Evolutionary conservation across 1,140 invertebrate species (phyloP).

Genomic region (Popillia japonica): DNA sequence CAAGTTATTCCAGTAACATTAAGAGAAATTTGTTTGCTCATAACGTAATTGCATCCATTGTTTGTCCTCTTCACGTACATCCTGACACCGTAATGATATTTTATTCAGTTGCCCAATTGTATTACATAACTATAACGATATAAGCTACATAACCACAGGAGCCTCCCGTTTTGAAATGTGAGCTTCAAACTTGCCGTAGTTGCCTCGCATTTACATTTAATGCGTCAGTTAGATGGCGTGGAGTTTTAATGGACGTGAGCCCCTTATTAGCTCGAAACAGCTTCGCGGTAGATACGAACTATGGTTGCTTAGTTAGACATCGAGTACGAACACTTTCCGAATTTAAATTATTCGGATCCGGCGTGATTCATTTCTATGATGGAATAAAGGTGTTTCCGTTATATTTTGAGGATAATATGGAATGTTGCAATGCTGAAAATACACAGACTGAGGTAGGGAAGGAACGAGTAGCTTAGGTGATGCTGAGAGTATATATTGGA

Average conservation of each 20-base stretch:
- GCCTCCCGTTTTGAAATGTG: neutral
- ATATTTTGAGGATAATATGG: too few relatives aligned
- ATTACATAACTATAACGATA: neutral
- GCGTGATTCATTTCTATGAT: neutral
- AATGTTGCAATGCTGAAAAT: too few relatives aligned
- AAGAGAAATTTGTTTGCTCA: too few relatives aligned
- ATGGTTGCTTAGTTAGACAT: neutral
- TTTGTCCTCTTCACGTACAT: too few relatives aligned
- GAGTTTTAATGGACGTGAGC: neutral
- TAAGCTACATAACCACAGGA: neutral
- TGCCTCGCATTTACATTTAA: conserved; percentile 15
- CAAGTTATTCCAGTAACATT: too few relatives aligned
- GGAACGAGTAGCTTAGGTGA: too few relatives aligned
- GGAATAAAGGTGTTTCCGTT: too few relatives aligned
- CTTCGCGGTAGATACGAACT: neutral
- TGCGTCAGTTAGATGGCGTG: neutral
- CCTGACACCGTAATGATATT: neutral
- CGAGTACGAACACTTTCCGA: neutral
- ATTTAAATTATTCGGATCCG: neutral
- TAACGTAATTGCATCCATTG: too few relatives aligned
- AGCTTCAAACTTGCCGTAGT: neutral
- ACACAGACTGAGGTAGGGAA: too few relatives aligned
- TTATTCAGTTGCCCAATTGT: neutral
- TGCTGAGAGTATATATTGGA: too few relatives aligned
- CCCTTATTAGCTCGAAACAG: neutral